A percentile compares a stretch with the other conserved stretches of the same genome.
Conservation (phyloP, 2,797 vertebrate genomes). For the Pseudochirops corinnae region DNA sequence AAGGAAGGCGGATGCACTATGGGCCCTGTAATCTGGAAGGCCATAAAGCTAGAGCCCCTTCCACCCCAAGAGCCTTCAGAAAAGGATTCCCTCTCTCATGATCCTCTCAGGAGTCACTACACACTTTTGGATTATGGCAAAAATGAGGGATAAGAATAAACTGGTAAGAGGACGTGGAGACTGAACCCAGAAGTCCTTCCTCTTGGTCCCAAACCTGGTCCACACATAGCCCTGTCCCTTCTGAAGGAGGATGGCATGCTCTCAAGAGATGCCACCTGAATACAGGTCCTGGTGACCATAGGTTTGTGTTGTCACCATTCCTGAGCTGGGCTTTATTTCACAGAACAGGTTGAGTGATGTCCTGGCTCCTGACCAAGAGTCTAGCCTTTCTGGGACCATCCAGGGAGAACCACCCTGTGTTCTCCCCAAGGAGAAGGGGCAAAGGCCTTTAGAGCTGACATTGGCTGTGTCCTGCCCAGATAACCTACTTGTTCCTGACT, state of each 20-base stretch:
- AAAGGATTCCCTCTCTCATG: rapidly evolving
- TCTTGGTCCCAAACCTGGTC: background rate
- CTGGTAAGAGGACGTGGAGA: background rate
- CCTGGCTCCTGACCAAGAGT: background rate
- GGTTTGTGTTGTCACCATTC: background rate
- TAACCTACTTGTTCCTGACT: too few relatives aligned
- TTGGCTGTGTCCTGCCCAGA: background rate
- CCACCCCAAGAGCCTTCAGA: background rate
- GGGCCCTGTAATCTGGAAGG: background rate
- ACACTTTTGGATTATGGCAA: background rate
- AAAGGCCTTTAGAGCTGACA: background rate
- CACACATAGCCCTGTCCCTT: too few relatives aligned
- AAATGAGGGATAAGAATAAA: background rate
- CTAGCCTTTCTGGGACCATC: too few relatives aligned
- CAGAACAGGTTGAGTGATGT: background rate
- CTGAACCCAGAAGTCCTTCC: background rate
- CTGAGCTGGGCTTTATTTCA: background rate
- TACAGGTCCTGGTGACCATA: background rate
- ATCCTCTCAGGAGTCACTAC: background rate
- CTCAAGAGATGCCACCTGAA: too few relatives aligned
- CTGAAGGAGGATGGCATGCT: too few relatives aligned
- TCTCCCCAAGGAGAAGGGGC: background rate
- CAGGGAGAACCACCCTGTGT: background rate
- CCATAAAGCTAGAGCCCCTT: background rate
- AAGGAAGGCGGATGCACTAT: rapidly evolving